phyloP scores from a whole-genome alignment of 2,113 vertebrate genomes.

The Himantopus leucocephalus region DNA sequence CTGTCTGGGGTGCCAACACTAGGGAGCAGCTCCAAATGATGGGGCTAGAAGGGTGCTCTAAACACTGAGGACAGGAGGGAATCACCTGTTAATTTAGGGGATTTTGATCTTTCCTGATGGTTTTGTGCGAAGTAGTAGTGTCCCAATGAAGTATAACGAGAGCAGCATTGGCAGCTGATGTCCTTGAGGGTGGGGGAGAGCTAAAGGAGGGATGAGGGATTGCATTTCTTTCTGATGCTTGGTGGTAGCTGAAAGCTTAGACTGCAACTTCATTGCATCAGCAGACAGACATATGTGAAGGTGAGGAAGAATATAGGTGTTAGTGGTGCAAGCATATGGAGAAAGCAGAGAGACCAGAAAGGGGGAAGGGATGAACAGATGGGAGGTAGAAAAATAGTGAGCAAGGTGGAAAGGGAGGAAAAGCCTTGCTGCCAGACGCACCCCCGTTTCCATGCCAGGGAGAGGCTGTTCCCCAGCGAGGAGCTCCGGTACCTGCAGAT shows the following conservation, averaged over 20 bases:
- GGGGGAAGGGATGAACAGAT: neutral
- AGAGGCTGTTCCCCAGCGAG: neutral
- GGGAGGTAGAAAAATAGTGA: neutral
- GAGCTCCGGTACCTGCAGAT: neutral
- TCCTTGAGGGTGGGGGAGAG: neutral
- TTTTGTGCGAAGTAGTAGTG: neutral
- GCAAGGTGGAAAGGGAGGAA: neutral
- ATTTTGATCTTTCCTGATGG: neutral
- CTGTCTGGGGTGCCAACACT: neutral
- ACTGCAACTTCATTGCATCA: neutral
- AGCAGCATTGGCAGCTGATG: fast-evolving
- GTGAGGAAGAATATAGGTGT: neutral
- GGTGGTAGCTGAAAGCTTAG: neutral
- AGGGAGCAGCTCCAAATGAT: neutral
- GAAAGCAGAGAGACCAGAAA: neutral
- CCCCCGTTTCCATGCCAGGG: neutral
- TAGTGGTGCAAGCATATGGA: neutral
- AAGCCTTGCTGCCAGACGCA: neutral
- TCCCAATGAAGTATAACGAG: neutral
- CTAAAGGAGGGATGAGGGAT: neutral
- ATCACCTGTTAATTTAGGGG: neutral
- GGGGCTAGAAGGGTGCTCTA: neutral
- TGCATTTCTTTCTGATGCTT: neutral
- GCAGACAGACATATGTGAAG: neutral
- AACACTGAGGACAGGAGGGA: neutral